Base-by-base conservation (phyloP, 2,113 vertebrate genomes). In the Tyto alba region DNA sequence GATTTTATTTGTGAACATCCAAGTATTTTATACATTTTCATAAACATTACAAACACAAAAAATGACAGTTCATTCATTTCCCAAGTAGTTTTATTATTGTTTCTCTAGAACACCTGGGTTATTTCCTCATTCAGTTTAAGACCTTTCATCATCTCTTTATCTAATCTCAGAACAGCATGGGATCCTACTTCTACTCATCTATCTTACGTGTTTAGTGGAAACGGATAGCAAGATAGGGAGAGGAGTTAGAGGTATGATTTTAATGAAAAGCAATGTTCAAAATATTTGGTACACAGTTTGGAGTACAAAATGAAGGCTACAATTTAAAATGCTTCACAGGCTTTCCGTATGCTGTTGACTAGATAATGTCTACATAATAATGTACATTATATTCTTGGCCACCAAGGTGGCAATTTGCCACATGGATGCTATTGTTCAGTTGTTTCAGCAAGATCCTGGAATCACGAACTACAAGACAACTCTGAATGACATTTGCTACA, bases 121-220 rank as follows among this genome's bases (percentile, higher is more conserved):
- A 89, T 96, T 92, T 95, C 13, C 67, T 91, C 67, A 47, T 90
- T 91, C 68, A 74, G 34, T 85, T 82, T 95, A 88, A 94, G 41
- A 88, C 47, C 36, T 93, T 96, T 82, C 83, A 95, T 93, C 86
- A 91, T 87, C 53, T 76, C 55, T 86, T 94, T 92, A 96, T 92
- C 94, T 95, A 92, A 93, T 94, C 89, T 95, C n/a, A 25, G 63
- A 92, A 73, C n/a, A 66, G 50, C 74, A 88, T 88, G 73, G 59
- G 19, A 82, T 91, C 41, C 48, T 92, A 41, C 66, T 93, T 95
- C n/a, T 19, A 89, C 67, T 74, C 68, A 93, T 95, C 75, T 91
- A 56, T 95, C 4, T 79, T 76, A 48, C 0, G 1, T 69, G 57
- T 67, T 92, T 88, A 94, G 63, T 76, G 71, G 83, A 96, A 93